Evolutionary conservation across 2,113 vertebrate species (phyloP).

Genomic region (Clarias magur): DNA sequence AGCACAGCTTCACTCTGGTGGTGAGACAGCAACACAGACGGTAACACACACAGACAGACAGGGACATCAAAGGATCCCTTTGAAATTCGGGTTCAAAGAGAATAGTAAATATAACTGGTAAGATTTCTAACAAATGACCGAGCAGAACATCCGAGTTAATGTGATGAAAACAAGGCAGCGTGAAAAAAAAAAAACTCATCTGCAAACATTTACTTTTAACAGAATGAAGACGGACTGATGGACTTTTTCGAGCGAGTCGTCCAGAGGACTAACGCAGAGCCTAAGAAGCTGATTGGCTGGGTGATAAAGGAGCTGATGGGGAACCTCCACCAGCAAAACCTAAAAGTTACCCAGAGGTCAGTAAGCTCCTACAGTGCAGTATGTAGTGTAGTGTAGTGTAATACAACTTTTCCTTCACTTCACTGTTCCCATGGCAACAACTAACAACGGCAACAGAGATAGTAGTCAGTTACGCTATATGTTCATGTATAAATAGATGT

Average conservation of each 20-base stretch:
- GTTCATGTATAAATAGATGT: not conserved
- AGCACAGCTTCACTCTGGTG: conserved; percentile 88
- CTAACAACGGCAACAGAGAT: not conserved
- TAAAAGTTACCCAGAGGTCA: conserved; percentile 87
- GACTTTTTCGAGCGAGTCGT: conserved; percentile 88
- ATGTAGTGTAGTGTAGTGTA: not conserved
- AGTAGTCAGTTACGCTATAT: not conserved
- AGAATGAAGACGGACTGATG: conserved; percentile 90
- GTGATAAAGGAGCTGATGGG: conserved; percentile 84
- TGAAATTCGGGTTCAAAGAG: conserved; percentile 9
- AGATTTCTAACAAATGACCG: not conserved
- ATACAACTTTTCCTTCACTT: not conserved
- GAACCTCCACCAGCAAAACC: conserved; percentile 80
- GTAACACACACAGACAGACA: not conserved
- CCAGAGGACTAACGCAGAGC: conserved; percentile 78
- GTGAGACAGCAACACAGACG: conserved; percentile 68
- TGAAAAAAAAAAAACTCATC: no score
- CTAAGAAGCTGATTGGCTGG: conserved; percentile 91
- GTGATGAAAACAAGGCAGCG: no score
- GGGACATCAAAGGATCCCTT: not conserved
- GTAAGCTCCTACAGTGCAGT: conserved; percentile 26
- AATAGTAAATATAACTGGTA: not conserved
- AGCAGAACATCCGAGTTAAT: not conserved
- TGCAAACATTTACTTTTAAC: conserved; percentile 37
- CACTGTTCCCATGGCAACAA: not conserved